These are phyloP conservation scores for Takifugu ocellatus DNA, from an alignment of 2,797 vertebrate species.

Conservation along the genomic window DNA sequence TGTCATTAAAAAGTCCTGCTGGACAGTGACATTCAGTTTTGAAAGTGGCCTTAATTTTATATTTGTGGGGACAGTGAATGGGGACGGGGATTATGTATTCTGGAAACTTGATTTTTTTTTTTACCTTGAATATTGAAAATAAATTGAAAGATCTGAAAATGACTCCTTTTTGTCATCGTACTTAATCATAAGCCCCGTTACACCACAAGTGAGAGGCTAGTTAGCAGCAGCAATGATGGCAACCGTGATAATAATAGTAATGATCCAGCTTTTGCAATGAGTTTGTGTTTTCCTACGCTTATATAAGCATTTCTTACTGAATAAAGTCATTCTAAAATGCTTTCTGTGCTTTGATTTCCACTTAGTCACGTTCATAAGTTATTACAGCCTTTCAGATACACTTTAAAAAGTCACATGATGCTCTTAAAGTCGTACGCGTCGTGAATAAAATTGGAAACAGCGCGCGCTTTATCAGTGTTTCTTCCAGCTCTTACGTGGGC, in stretches of 20 bases:
- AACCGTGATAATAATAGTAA: slow-evolving; percentile 70
- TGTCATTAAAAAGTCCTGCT: slow-evolving; percentile 82
- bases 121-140: slow-evolving; percentile 68
- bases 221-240: slow-evolving; percentile 66
- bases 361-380: slow-evolving; percentile 10
- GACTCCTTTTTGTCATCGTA: slow-evolving; percentile 71
- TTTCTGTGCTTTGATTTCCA: slow-evolving; percentile 61
- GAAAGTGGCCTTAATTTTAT: slow-evolving; percentile 81
- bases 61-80: slow-evolving; percentile 73
- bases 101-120: slow-evolving; percentile 72
- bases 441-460: too few relatives aligned
- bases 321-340: slow-evolving; percentile 72
- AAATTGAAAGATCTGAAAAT: slow-evolving; percentile 73
- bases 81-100: slow-evolving; percentile 65
- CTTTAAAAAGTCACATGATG: too few relatives aligned
- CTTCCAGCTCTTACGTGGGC: slow-evolving; percentile 16
- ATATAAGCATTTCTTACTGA: slow-evolving; percentile 59
- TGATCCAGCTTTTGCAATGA: slow-evolving; percentile 44
- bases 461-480: neutral
- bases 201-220: slow-evolving; percentile 42
- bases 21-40: slow-evolving; percentile 81
- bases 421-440: too few relatives aligned
- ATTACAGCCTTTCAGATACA: too few relatives aligned
- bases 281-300: slow-evolving; percentile 51
- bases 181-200: slow-evolving; percentile 69